Conservation (phyloP, 2,113 vertebrate genomes). For the Pygathrix nemaeus region DNA sequence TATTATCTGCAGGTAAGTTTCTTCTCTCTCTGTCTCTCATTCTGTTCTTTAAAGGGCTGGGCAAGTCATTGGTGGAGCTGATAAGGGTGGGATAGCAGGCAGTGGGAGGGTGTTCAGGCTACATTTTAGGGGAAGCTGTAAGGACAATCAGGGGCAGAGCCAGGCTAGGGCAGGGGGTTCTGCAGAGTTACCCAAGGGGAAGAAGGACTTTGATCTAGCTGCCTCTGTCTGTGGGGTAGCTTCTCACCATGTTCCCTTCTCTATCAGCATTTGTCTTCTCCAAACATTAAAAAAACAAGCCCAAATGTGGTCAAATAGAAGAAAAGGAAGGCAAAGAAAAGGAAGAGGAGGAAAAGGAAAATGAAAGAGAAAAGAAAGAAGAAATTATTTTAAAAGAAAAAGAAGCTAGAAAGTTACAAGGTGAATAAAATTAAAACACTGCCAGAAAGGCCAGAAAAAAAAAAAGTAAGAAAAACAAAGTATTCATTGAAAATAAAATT, state of each 20-base stretch:
- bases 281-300: neutral
- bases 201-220: neutral
- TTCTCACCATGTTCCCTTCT: neutral
- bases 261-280: constrained; percentile 7
- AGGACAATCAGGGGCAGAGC: neutral
- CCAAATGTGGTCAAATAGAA: neutral
- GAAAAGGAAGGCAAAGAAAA: neutral
- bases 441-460: neutral
- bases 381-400: neutral
- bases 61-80: neutral
- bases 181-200: neutral
- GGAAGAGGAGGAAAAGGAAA: neutral
- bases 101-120: neutral
- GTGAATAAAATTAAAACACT: neutral
- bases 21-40: neutral
- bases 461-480: neutral
- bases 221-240: neutral
- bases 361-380: neutral
- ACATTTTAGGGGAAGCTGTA: neutral
- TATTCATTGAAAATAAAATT: neutral
- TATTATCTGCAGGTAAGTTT: neutral
- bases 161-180: too few relatives aligned
- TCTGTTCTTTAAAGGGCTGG: neutral
- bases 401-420: neutral
- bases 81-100: neutral